Percentiles rank a stretch among this genome's conserved stretches.
phyloP scores from a whole-genome alignment of 2,113 vertebrate species.

The Rhabdornis inornatus region DNA sequence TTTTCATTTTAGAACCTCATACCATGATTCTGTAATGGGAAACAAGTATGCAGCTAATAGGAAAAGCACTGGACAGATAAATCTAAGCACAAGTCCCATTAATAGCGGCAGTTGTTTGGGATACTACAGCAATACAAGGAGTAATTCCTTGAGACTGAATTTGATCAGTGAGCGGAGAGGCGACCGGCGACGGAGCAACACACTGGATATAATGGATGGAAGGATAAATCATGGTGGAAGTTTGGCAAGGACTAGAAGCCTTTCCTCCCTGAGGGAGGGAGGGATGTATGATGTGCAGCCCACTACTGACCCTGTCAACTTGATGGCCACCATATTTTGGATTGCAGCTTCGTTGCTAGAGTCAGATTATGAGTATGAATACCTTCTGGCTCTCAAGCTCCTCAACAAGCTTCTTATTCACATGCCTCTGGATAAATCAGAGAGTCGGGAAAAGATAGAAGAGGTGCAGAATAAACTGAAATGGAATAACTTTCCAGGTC shows the following conservation, averaged over 20 bases:
- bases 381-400: slow-evolving; percentile 91
- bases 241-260: slow-evolving; percentile 92
- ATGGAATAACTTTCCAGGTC: slow-evolving; percentile 95
- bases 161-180: slow-evolving; percentile 83
- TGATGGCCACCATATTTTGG: slow-evolving; percentile 98
- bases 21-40: slow-evolving; percentile 86
- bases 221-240: slow-evolving; percentile 86
- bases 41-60: slow-evolving; percentile 93
- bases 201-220: slow-evolving; percentile 90
- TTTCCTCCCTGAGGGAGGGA: slow-evolving; percentile 90
- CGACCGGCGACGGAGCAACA: slow-evolving; percentile 91
- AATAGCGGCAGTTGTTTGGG: slow-evolving; percentile 77
- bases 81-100: slow-evolving; percentile 84
- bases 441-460: slow-evolving; percentile 93
- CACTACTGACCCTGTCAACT: slow-evolving; percentile 88
- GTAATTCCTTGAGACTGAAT: slow-evolving; percentile 91
- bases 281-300: slow-evolving; percentile 79
- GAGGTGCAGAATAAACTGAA: slow-evolving; percentile 89
- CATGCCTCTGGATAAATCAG: slow-evolving; percentile 89
- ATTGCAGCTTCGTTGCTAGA: slow-evolving; percentile 92
- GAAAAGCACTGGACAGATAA: slow-evolving; percentile 97
- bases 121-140: slow-evolving; percentile 80
- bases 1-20: slow-evolving; percentile 75
- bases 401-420: slow-evolving; percentile 95
- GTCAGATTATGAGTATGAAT: slow-evolving; percentile 98